Evolutionary conservation across 2,888 invertebrate genomes (phyloP), one percentile per base, ranked within the genome.

Genomic region (Philaethria dido): DNA sequence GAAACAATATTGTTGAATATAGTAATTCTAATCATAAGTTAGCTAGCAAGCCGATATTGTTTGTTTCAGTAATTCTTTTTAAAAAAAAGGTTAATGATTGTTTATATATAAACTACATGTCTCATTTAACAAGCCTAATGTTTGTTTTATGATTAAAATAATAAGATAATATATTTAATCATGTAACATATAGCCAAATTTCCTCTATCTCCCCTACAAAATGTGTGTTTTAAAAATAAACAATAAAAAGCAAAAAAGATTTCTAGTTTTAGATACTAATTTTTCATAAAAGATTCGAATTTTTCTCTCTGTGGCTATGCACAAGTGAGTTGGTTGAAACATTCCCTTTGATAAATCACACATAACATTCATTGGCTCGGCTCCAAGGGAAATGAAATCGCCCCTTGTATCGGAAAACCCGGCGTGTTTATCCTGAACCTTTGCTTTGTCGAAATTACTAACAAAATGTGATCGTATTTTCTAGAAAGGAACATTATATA

Each of bases 271-370:
- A 22, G 22, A 48, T 48, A 5, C 20, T n/a, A 48, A n/a, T 13
- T 29, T 60, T 45, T 44, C 8, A 60, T 22, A 57, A 57, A 39
- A 59, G 0, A 45, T 13, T 44, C 6, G 18, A 33, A 29, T 18
- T 59, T 44, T 57, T n/a, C 25, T 50, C 29, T 33, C 42, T 39
- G 25, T 52, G 20, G 63, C 48, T 48, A 36, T 48, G 60, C 13
- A 59, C 50, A 66, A 60, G 25, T 50, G 14, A 20, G 59, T 59
- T 54, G 39, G 48, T 22, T 48, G 72, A 69, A 73, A 74, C 70
- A 73, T 73, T 73, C 77, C 54, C 64, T 69, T 72, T 72, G 72
- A 72, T 66, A 62, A 65, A 67, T 64, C 59, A 36, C 63, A 52
- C 52, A 57, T 48, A 63, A 66, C 66, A 66, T 47, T 60, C 66